phyloP scores from a whole-genome alignment of 2,888 invertebrate species.

The Seladonia tumulorum region DNA sequence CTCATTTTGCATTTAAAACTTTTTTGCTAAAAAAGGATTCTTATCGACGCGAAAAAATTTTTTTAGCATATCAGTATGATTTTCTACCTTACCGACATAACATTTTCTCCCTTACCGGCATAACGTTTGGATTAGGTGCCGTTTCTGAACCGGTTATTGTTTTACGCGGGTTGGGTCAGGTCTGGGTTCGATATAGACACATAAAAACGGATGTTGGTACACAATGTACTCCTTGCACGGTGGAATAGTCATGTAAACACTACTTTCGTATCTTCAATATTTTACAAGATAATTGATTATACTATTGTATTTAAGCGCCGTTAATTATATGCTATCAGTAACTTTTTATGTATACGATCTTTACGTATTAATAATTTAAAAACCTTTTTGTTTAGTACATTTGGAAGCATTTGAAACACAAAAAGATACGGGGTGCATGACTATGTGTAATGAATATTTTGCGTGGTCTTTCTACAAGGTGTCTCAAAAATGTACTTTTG shows the following conservation, averaged over 20 bases:
- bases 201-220: neutral
- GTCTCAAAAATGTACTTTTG: too few species aligned
- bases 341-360: neutral
- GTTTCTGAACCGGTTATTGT: too few species aligned
- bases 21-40: too few species aligned
- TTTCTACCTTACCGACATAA: too few species aligned
- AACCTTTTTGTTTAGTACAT: constrained; percentile 11
- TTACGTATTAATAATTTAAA: constrained; percentile 7
- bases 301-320: neutral
- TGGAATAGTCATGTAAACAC: neutral
- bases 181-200: neutral
- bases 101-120: too few species aligned
- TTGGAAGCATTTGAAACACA: constrained; percentile 1
- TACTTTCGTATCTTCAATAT: neutral
- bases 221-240: neutral
- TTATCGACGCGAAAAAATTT: too few species aligned
- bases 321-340: neutral
- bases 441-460: neutral
- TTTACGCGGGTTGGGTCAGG: too few species aligned
- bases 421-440: neutral
- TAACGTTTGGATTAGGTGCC: too few species aligned
- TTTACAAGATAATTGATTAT: neutral
- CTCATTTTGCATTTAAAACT: too few species aligned
- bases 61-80: too few species aligned
- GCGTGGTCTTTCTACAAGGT: neutral